Evolutionary conservation across 2,113 vertebrate genomes (phyloP).

Genomic region (Equus przewalskii): DNA sequence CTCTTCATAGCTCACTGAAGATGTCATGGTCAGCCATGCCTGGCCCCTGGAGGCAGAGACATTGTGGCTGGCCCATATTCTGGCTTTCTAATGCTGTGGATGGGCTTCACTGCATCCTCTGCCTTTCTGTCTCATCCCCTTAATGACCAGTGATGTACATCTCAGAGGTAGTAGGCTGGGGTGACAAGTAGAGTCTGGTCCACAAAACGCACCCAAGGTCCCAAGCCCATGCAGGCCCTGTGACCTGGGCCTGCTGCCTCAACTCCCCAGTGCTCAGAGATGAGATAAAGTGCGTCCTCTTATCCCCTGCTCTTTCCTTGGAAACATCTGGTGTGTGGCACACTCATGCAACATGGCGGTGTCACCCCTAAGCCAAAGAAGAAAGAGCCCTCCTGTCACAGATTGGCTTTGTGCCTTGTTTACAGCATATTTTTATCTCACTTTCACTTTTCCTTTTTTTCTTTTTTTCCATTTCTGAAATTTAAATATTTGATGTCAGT

Average conservation of each 20-base stretch:
- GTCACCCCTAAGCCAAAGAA: constrained; percentile 57
- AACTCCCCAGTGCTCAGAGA: neutral
- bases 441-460: constrained; percentile 71
- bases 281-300: neutral
- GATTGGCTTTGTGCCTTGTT: constrained; percentile 81
- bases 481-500: constrained; percentile 87
- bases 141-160: neutral
- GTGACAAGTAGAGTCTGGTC: neutral
- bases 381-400: constrained; percentile 72
- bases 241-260: neutral
- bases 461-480: constrained; percentile 64
- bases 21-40: neutral
- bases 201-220: neutral
- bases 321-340: neutral
- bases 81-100: neutral
- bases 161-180: neutral
- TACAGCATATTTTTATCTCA: constrained; percentile 84
- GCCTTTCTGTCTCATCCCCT: neutral
- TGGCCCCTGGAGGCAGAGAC: neutral
- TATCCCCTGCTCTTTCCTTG: neutral
- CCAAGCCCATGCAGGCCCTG: fast-evolving
- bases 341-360: neutral
- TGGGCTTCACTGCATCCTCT: neutral
- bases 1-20: neutral
- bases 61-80: neutral